These are phyloP conservation scores for Myotis yumanensis DNA, from an alignment of 2,113 vertebrate species.

Conservation along the genomic window DNA sequence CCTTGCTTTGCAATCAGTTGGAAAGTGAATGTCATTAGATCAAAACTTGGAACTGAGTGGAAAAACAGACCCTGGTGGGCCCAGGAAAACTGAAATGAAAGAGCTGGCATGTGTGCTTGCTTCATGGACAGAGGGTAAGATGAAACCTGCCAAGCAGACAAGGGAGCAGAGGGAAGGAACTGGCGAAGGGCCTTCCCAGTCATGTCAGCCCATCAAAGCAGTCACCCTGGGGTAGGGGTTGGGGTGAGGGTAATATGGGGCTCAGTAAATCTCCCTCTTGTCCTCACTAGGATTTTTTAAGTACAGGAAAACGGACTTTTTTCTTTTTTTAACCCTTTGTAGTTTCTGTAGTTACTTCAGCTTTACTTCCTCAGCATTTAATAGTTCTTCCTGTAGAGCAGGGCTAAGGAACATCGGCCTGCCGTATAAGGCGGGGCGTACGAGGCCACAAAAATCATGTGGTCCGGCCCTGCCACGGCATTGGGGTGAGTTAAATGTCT, in stretches of 20 bases:
- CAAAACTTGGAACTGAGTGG: background rate
- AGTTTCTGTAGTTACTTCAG: background rate
- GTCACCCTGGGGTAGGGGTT: background rate
- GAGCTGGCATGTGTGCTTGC: background rate
- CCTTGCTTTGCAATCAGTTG: background rate
- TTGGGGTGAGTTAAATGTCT: too few species aligned
- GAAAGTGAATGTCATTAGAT: constrained; percentile 12
- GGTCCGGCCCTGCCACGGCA: too few species aligned
- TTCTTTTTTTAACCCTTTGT: background rate
- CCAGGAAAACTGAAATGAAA: background rate
- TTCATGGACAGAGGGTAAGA: background rate
- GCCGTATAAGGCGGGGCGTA: too few species aligned
- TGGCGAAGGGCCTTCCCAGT: background rate
- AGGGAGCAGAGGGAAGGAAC: background rate
- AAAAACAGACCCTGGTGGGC: background rate
- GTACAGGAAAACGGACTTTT: background rate
- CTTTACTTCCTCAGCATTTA: background rate
- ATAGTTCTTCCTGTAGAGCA: background rate
- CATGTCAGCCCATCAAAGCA: background rate
- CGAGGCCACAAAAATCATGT: too few species aligned
- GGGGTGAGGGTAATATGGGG: background rate
- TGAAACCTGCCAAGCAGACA: background rate
- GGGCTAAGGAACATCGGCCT: too few species aligned
- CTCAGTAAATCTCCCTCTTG: background rate
- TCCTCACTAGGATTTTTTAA: background rate